These are phyloP conservation scores for Enteromius viviparus DNA, from an alignment of 2,797 vertebrate genomes.

Conservation along the genomic window DNA sequence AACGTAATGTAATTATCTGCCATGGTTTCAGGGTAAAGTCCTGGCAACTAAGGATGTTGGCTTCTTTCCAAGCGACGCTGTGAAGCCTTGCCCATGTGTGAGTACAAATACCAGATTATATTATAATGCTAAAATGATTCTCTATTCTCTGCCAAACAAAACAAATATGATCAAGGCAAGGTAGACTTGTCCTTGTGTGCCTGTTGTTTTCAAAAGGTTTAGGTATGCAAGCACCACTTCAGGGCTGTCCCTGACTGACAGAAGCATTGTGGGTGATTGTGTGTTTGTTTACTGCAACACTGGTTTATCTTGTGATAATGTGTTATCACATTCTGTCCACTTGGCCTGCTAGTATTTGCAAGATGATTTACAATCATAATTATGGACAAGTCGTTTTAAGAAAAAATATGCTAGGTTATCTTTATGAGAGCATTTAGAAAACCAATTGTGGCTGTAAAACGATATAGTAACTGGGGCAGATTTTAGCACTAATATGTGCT, in stretches of 20 bases:
- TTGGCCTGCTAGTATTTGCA: slow-evolving; percentile 15
- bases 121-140: slow-evolving; percentile 33
- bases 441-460: slow-evolving; percentile 46
- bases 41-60: slow-evolving; percentile 90
- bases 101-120: slow-evolving; percentile 72
- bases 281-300: slow-evolving; percentile 1
- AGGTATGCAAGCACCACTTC: slow-evolving; percentile 3
- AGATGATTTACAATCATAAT: slow-evolving; percentile 57
- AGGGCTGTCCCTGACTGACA: background rate
- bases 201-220: slow-evolving; percentile 16
- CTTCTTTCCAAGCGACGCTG: slow-evolving; percentile 94
- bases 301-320: background rate
- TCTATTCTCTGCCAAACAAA: slow-evolving; percentile 31
- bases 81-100: slow-evolving; percentile 95
- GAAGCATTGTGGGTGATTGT: slow-evolving; percentile 13
- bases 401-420: slow-evolving; percentile 60
- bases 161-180: slow-evolving; percentile 22
- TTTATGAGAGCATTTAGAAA: slow-evolving; percentile 64
- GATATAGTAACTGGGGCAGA: slow-evolving; percentile 32
- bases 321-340: background rate
- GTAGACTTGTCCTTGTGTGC: slow-evolving; percentile 32
- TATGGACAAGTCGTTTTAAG: slow-evolving; percentile 53
- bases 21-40: slow-evolving; percentile 88
- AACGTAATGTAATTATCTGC: slow-evolving; percentile 70
- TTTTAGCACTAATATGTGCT: background rate